Evolutionary conservation across 2,888 invertebrate genomes (phyloP), one percentile per base, ranked within the genome.

Genomic region (Orchestes rusci): DNA sequence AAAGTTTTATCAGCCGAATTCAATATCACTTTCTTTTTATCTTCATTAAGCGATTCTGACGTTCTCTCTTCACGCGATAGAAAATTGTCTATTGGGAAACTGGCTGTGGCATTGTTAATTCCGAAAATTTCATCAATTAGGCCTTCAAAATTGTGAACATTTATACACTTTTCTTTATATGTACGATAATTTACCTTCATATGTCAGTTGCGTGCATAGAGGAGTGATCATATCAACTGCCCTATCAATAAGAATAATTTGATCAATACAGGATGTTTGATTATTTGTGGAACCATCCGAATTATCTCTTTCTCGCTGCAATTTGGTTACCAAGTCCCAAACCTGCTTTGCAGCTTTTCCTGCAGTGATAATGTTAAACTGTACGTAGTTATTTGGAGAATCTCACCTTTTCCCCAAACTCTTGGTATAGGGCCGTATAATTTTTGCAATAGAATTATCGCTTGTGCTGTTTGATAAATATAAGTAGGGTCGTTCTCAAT

Each of bases 71-170:
- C 82, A 0, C 74, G 74, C 17, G 77, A 76, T 29, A 76, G 72
- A 66, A 95, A 94, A 66, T 84, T 86, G 56, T 89, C 85, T 0
- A 85, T 83, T 1, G 95, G 93, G 58, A 96, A 77, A 34, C 82
- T 80, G 0, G 88, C 88, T 16, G 86, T 83, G 19, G 83, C 80
- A 56, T 76, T 81, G 55, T 82, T 83, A 45, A 96, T 89, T 23
- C 87, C 86, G 69, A 84, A 96, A 44, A 93, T 77, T 67, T 97
- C 96, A 70, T 99, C 99, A 52, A 99, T 89, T 4, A 99, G 12
- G 12, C 30, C 30, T 12, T 5, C 7, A 30, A 30, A 30, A 23
- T 23, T 23, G 10, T 10, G 10, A 23, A 23, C 23, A 23, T 23
- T 23, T 23, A 23, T 7, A 23, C 5, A 10, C 18, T 13, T 15